A percentile compares a stretch with the other conserved stretches of the same genome.
Conservation (phyloP, 2,113 vertebrate genomes). For the Oplegnathus fasciatus region DNA sequence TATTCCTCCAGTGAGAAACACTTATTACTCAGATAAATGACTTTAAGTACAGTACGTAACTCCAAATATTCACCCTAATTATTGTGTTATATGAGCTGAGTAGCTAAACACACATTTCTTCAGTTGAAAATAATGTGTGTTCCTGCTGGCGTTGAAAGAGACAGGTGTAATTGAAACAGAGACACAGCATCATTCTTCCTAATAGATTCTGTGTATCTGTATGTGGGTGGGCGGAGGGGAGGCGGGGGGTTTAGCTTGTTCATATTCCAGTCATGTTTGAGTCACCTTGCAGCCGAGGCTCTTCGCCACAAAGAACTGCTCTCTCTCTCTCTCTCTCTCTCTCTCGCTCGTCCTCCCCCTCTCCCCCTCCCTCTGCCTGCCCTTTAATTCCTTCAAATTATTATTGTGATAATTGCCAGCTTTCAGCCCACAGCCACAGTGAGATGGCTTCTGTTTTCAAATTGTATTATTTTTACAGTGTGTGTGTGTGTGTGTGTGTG, state of each 20-base stretch:
- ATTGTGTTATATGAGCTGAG: not conserved
- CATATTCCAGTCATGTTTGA: slow-evolving; percentile 74
- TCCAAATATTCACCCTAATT: not conserved
- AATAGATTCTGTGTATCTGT: slow-evolving; percentile 42
- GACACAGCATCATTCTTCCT: slow-evolving; percentile 15
- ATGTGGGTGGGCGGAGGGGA: not conserved
- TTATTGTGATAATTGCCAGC: slow-evolving; percentile 55
- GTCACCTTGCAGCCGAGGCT: slow-evolving; percentile 58
- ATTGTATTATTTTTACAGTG: slow-evolving; percentile 12
- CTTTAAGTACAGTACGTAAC: too few relatives aligned
- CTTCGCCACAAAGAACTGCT: slow-evolving; percentile 37
- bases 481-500: not conserved
- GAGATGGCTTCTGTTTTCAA: slow-evolving; percentile 20
- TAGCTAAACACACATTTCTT: not conserved
- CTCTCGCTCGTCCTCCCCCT: not conserved
- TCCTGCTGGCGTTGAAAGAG: not conserved
- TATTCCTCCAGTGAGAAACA: not conserved
- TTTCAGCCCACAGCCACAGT: slow-evolving; percentile 35
- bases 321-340: slow-evolving; percentile 9
- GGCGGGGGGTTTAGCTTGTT: slow-evolving; percentile 31
- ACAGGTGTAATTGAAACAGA: slow-evolving; percentile 9
- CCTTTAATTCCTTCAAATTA: slow-evolving; percentile 54
- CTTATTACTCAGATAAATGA: not conserved
- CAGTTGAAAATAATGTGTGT: not conserved
- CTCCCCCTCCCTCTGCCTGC: slow-evolving; percentile 20